These are phyloP conservation scores for Columba janthina DNA, from an alignment of 2,113 vertebrate species.

Conservation along the genomic window DNA sequence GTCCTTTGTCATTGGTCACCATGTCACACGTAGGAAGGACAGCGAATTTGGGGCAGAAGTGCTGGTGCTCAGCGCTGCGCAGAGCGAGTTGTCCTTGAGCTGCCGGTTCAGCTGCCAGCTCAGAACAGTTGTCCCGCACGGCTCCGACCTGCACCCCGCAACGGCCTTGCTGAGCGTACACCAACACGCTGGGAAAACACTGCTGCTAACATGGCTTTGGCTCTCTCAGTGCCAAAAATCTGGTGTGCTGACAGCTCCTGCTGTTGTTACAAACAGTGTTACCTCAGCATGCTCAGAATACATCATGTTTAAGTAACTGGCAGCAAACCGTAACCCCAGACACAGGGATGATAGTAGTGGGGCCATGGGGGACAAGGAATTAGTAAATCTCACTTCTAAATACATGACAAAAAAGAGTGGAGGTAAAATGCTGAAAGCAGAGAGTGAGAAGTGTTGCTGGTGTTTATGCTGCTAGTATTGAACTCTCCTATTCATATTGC, in stretches of 20 bases:
- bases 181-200: fast-evolving
- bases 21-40: neutral
- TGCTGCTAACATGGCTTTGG: fast-evolving
- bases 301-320: fast-evolving
- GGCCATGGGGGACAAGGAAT: neutral
- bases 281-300: neutral
- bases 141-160: neutral
- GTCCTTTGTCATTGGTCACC: constrained; percentile 6
- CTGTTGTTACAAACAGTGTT: neutral
- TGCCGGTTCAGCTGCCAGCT: neutral
- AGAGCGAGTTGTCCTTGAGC: neutral
- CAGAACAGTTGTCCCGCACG: neutral
- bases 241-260: neutral
- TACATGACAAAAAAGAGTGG: fast-evolving
- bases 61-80: neutral
- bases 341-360: fast-evolving
- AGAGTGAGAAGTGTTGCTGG: fast-evolving
- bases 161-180: neutral
- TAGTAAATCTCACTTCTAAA: neutral
- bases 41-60: neutral
- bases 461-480: fast-evolving
- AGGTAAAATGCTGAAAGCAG: fast-evolving
- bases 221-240: neutral
- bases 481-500: neutral
- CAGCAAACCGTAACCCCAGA: neutral